Base-by-base conservation (phyloP, 2,888 invertebrate genomes). In the Tinea trinotella region DNA sequence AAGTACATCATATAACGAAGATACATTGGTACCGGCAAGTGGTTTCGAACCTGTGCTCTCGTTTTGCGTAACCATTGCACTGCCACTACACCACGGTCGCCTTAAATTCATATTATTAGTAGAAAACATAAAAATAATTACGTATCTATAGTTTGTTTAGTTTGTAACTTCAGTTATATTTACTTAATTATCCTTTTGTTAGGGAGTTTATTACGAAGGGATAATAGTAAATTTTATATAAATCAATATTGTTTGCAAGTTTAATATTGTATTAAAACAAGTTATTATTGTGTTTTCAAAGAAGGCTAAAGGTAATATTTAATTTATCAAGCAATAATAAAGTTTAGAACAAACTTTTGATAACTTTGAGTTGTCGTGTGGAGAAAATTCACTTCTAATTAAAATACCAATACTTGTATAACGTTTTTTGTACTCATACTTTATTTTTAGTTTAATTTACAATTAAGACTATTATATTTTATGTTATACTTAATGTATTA, bases 321-420 rank as follows among this genome's bases (percentile, higher is more conserved):
- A 40, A 40, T 40, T 40, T 40, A 40, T 40, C 40, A 40, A 40
- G 15, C 40, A 40, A 40, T 40, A 40, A 40, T 40, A 40, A 40
- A 40, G 40, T 40, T 40, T 30, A 7, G 40, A 15, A 40, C 40
- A 15, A 40, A 40, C 40, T 40, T 40, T 40, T 40, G 15, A 13
- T 40, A 40, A 15, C 40, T 40, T 40, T 40, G 40, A 40, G 30
- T 30, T 40, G 40, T 40, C 40, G n/a, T 40, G 15, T 40, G 40
- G 40, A 15, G 40, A 40, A 40, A 30, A 30, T 30, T 30, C n/a
- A 30, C 30, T 30, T 30, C 7, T 10, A 7, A n/a, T n/a, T n/a
- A n/a, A n/a, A n/a, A n/a, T n/a, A n/a, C n/a, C n/a, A n/a, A n/a
- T n/a, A n/a, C n/a, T n/a, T n/a, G n/a, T n/a, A n/a, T n/a, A n/a